Base-by-base conservation (phyloP, 2,888 invertebrate genomes). In the Limnephilus lunatus region DNA sequence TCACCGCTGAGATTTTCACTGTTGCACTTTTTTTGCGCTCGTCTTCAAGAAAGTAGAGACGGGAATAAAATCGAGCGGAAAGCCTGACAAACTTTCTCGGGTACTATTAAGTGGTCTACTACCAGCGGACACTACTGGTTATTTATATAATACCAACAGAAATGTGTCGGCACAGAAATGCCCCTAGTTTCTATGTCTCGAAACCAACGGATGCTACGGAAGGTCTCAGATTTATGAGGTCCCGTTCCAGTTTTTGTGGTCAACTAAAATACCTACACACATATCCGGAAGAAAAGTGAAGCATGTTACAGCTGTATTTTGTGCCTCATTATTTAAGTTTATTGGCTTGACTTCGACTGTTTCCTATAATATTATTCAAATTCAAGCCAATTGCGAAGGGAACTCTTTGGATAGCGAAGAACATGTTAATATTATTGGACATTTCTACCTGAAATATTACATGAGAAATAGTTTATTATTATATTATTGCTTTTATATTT, bases 1-100 rank as follows among this genome's bases (percentile, higher is more conserved):
- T 68, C 25, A 9, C 25, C 35, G 32, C 85, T 85, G 31, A 53
- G 82, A 91, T 91, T 91, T 91, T 91, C 90, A 90, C 91, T 91
- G 91, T 31, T 88, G 91, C 48, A 89, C 53, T 91, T 91, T 91
- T n/a, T 87, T 91, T 86, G 81, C 44, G 80, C 11, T 91, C 91
- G 48, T 88, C 88, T 86, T 86, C 91, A 91, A 87, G 91, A 91
- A 91, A 91, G 91, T 82, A 87, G 90, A 90, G n/a, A 44, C 83
- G 91, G 88, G 91, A 86, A 91, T 88, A 87, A 91, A 91, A 91
- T 80, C 85, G 91, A 91, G 82, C 91, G 87, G 91, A 91, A 91
- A 82, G 90, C 35, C 82, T 31, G 90, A 32, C 82, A 44, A 80
- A 91, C 91, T 91, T 91, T 91, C 91, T 91, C 91, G 91, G 87